Percentiles rank a stretch among this genome's conserved stretches.
Conservation (phyloP, 2,888 invertebrate genomes). For the Eulithis testata region DNA sequence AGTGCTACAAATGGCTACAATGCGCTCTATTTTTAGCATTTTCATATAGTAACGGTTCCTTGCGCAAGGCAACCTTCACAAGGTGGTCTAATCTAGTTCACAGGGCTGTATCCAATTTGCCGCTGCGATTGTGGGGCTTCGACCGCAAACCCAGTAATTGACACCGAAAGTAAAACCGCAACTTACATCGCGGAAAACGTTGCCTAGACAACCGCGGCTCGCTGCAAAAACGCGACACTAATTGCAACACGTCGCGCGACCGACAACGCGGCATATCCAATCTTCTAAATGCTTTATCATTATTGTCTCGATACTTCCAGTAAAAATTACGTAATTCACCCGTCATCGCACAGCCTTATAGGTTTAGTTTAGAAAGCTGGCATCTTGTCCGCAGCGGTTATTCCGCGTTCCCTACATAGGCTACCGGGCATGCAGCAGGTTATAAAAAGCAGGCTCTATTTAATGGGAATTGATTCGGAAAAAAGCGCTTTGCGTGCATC, state of each 20-base stretch:
- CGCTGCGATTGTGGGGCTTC: slow-evolving; percentile 72
- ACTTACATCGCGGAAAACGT: slow-evolving; percentile 67
- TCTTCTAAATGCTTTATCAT: slow-evolving; percentile 72
- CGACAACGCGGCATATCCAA: slow-evolving; percentile 58
- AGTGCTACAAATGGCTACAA: slow-evolving; percentile 42
- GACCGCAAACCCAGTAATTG: slow-evolving; percentile 75
- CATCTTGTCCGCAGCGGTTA: slow-evolving; percentile 80
- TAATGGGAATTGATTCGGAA: slow-evolving; percentile 71
- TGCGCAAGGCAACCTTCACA: slow-evolving; percentile 72
- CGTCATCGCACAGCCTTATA: slow-evolving; percentile 68
- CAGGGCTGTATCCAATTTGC: slow-evolving; percentile 80
- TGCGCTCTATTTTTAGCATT: slow-evolving; percentile 62
- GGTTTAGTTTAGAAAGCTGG: slow-evolving; percentile 83
- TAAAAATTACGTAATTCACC: slow-evolving; percentile 79
- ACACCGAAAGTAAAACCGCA: slow-evolving; percentile 75
- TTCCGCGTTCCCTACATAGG: slow-evolving; percentile 75
- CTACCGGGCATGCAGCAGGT: slow-evolving; percentile 64
- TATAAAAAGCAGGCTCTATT: slow-evolving; percentile 77
- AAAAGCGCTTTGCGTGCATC: slow-evolving; percentile 71
- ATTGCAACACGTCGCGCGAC: slow-evolving; percentile 61
- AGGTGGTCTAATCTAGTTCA: slow-evolving; percentile 74
- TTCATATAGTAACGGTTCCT: slow-evolving; percentile 52
- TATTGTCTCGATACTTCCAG: slow-evolving; percentile 67
- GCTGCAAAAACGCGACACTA: slow-evolving; percentile 58
- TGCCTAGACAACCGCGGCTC: slow-evolving; percentile 54